phyloP scores from a whole-genome alignment of 2,888 invertebrate species.

The Spilarctia lutea region DNA sequence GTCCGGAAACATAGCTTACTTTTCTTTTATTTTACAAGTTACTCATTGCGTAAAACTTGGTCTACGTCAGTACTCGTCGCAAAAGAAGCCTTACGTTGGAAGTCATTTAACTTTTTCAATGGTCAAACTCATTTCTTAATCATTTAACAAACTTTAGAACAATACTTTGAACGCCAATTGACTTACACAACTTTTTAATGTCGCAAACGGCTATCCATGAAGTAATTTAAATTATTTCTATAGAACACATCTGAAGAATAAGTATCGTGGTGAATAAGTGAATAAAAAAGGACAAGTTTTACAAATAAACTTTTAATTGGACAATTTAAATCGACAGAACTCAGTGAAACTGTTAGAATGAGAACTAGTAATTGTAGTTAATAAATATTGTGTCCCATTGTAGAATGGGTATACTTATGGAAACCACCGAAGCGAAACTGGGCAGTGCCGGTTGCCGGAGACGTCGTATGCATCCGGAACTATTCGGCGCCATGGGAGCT shows the following conservation, averaged over 20 bases:
- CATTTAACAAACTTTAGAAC: constrained; percentile 46
- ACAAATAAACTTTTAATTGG: constrained; percentile 33
- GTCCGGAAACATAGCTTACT: constrained; percentile 2
- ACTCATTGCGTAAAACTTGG: constrained; percentile 44
- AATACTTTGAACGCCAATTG: constrained; percentile 52
- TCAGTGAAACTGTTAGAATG: constrained; percentile 63
- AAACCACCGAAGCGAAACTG: constrained; percentile 79
- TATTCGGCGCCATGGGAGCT: constrained; percentile 75
- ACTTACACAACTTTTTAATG: constrained; percentile 39
- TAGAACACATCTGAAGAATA: constrained; percentile 40
- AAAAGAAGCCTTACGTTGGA: constrained; percentile 43
- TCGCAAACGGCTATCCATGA: constrained; percentile 56
- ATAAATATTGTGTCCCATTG: constrained; percentile 62
- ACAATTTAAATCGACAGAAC: constrained; percentile 60
- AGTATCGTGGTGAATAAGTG: constrained; percentile 45
- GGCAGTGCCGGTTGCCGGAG: constrained; percentile 74
- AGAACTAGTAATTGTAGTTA: constrained; percentile 64
- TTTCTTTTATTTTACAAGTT: constrained; percentile 24
- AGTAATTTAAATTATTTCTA: constrained; percentile 38
- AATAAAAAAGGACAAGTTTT: constrained; percentile 25
- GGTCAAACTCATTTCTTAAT: constrained; percentile 43
- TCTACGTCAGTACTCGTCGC: constrained; percentile 40
- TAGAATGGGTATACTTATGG: constrained; percentile 86
- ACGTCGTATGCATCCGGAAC: constrained; percentile 64
- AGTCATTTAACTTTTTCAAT: constrained; percentile 39